Evolutionary conservation across 2,113 vertebrate genomes (phyloP).

Genomic region (Megaceryle torquata): DNA sequence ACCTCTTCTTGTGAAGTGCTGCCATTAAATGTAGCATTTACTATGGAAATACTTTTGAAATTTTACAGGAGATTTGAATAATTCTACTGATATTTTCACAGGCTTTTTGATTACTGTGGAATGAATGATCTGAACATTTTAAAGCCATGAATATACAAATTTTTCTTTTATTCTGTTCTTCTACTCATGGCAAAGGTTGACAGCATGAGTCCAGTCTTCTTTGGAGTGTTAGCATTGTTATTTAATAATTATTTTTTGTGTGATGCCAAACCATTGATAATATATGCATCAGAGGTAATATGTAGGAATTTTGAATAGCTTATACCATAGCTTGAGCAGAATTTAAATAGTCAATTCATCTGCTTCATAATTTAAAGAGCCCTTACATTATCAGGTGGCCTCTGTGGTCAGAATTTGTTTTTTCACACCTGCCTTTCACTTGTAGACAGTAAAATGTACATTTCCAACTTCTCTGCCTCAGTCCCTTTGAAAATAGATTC

Average conservation of each 20-base stretch:
- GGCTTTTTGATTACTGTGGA: conserved; percentile 39
- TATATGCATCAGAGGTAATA: background rate
- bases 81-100: conserved; percentile 64
- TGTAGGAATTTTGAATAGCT: background rate
- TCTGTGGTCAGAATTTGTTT: background rate
- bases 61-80: conserved; percentile 57
- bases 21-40: conserved; percentile 60
- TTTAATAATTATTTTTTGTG: background rate
- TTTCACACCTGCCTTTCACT: background rate
- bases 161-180: background rate
- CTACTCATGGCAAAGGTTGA: background rate
- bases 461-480: background rate
- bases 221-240: background rate
- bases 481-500: background rate
- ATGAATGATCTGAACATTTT: conserved; percentile 42
- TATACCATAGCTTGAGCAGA: background rate
- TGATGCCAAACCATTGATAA: background rate
- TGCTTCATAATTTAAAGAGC: background rate
- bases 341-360: background rate
- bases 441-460: background rate
- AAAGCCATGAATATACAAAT: conserved; percentile 48
- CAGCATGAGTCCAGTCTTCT: background rate
- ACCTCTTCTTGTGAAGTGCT: conserved; percentile 63
- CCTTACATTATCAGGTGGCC: background rate
- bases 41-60: conserved; percentile 49